phyloP scores from a whole-genome alignment of 2,888 invertebrate species.

The Drosophila anomalata region DNA sequence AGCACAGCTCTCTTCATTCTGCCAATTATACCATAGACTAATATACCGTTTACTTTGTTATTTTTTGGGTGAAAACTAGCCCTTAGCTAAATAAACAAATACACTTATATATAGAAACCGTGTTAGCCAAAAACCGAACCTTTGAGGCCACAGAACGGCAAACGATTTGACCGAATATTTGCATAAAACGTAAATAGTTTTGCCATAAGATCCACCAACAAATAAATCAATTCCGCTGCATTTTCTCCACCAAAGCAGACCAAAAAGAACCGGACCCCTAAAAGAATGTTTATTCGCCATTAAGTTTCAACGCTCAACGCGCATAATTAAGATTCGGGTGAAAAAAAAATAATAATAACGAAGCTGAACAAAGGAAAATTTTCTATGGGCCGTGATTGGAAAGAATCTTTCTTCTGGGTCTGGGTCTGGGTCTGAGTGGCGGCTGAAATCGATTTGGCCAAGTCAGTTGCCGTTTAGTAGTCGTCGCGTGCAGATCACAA shows the following conservation, averaged over 20 bases:
- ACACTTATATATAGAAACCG: slow-evolving; percentile 16
- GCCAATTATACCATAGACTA: slow-evolving; percentile 29
- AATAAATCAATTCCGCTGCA: slow-evolving; percentile 57
- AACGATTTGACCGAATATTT: slow-evolving; percentile 29
- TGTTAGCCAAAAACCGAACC: slow-evolving; percentile 4
- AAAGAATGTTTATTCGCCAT: slow-evolving; percentile 71
- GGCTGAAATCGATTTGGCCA: slow-evolving; percentile 71
- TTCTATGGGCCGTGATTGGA: slow-evolving; percentile 68
- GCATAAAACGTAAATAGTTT: slow-evolving; percentile 30
- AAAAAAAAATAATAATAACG: slow-evolving; percentile 44
- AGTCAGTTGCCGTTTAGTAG: slow-evolving; percentile 75
- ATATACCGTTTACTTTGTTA: slow-evolving; percentile 26
- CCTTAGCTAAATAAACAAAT: slow-evolving; percentile 27
- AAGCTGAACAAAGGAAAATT: slow-evolving; percentile 65
- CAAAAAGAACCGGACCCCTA: slow-evolving; percentile 21
- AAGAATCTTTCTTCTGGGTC: slow-evolving; percentile 58
- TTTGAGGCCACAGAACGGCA: slow-evolving; percentile 42
- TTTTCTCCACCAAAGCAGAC: slow-evolving; percentile 61
- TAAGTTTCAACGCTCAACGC: slow-evolving; percentile 72
- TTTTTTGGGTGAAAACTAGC: slow-evolving; percentile 11
- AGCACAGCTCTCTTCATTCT: slow-evolving; percentile 17
- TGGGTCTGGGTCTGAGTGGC: slow-evolving; percentile 12
- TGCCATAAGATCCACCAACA: background rate
- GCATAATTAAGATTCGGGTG: slow-evolving; percentile 69
- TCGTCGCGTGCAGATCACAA: slow-evolving; percentile 67